Evolutionary conservation across 2,113 vertebrate genomes (phyloP), one percentile per base, ranked within the genome.

Genomic region (Meriones unguiculatus): DNA sequence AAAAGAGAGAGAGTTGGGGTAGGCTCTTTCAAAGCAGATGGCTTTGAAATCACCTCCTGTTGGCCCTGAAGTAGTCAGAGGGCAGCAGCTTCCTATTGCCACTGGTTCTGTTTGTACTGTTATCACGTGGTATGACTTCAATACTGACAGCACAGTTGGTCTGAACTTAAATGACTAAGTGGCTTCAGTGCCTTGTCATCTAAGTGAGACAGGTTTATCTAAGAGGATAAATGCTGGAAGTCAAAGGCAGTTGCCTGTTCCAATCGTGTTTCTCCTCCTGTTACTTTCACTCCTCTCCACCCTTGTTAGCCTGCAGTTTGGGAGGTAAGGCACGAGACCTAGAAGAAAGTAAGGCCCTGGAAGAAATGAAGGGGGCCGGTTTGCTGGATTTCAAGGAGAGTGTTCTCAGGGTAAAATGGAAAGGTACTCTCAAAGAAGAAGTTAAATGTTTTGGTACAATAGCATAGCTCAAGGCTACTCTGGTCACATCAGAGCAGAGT

Each of bases 41-140:
- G 84, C 38, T 91, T 75, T 87, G 80, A 67, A 87, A 14, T 12
- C 3, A 9, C 13, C 13, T 76, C 59, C 35, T 94, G 5, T 65
- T 20, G 89, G 30, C 84, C 90, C 17, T 72, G 35, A 46, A 54
- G 94, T 75, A 50, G 50, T 70, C 92, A 96, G 88, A 95, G 84
- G 80, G 80, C 1, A 4, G 35, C 13, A 62, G 64, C 54, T 90
- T 85, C 32, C 30, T 88, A 10, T 59, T 46, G 76, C 65, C 69
- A 38, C 76, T 76, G 25, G 59, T 81, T 72, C 73, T 46, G 62
- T 75, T 84, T 95, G 89, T 90, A 90, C 81, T 76, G 90, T 92
- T 59, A 89, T 41, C 69, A 90, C 70, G 84, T 11, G 5, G 90
- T 92, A 93, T 95, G 85, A 94, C 90, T 95, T 92, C 87, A 89